Evolutionary conservation across 2,113 vertebrate genomes (phyloP).

Genomic region (Chloebia gouldiae): DNA sequence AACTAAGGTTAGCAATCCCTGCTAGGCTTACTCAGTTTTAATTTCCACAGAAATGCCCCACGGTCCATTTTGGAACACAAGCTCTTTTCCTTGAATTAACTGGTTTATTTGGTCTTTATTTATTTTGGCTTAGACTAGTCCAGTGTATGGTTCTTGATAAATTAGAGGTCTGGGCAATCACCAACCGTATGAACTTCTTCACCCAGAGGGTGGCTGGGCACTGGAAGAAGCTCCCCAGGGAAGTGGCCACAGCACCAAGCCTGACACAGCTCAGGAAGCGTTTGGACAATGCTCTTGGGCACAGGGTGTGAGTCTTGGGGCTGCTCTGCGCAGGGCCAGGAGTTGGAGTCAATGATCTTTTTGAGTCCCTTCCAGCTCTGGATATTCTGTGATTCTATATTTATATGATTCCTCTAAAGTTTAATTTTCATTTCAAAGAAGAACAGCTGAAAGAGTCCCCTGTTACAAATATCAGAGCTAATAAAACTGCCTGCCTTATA

Average conservation of each 20-base stretch:
- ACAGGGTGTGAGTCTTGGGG: rapidly evolving
- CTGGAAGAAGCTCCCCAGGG: neutral
- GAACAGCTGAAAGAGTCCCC: neutral
- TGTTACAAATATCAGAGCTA: neutral
- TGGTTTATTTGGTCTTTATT: neutral
- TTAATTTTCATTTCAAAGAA: neutral
- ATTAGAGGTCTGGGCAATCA: neutral
- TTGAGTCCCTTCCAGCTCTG: neutral
- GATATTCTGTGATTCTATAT: neutral
- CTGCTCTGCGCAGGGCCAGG: neutral
- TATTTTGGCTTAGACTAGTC: neutral
- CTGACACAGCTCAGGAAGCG: neutral
- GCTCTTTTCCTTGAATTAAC: neutral
- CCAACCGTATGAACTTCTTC: neutral
- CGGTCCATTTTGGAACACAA: neutral
- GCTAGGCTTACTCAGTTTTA: neutral
- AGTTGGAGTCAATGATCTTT: neutral
- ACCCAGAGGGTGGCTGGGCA: neutral
- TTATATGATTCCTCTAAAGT: neutral
- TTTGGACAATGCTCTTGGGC: neutral
- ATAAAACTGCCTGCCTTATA: neutral
- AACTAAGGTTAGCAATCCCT: neutral
- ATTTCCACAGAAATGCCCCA: neutral
- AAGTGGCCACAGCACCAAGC: neutral
- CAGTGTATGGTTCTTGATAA: too few species aligned